Percentiles rank a stretch among this genome's conserved stretches.
phyloP scores from a whole-genome alignment of 2,797 vertebrate species.

The Poeciliopsis turneri region DNA sequence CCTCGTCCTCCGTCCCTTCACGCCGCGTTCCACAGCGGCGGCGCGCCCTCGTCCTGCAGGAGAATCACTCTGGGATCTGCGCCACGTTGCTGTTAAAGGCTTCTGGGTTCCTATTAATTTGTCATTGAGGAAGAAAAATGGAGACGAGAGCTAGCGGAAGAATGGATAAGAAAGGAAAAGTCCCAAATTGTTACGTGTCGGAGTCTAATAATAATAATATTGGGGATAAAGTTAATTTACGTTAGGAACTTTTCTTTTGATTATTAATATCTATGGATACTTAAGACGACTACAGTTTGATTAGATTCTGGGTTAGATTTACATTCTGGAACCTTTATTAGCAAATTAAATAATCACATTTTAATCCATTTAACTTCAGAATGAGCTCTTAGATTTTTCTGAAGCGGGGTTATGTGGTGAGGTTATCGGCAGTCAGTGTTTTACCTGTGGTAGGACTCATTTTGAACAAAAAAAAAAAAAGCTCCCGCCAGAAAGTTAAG shows the following conservation, averaged over 20 bases:
- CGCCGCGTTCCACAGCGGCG: slow-evolving; percentile 17
- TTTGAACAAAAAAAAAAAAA: background rate
- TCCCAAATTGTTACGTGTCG: background rate
- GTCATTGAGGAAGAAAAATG: background rate
- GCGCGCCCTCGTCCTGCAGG: background rate
- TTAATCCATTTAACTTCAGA: background rate
- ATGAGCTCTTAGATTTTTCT: background rate
- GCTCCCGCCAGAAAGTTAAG: background rate
- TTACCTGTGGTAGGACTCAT: background rate
- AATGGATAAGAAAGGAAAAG: background rate
- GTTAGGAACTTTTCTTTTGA: background rate
- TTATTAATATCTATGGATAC: background rate
- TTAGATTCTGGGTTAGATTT: background rate
- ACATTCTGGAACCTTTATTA: background rate
- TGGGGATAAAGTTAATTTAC: background rate
- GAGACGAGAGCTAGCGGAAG: background rate
- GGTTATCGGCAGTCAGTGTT: background rate
- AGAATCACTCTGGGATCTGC: slow-evolving; percentile 24
- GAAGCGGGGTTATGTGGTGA: background rate
- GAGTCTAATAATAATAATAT: background rate
- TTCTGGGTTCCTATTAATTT: background rate
- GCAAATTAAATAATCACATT: background rate
- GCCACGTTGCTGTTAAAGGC: background rate
- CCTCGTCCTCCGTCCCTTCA: slow-evolving; percentile 39
- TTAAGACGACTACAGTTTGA: background rate